Base-by-base conservation (phyloP, 2,888 invertebrate genomes). In the Azorinus chamasolen region DNA sequence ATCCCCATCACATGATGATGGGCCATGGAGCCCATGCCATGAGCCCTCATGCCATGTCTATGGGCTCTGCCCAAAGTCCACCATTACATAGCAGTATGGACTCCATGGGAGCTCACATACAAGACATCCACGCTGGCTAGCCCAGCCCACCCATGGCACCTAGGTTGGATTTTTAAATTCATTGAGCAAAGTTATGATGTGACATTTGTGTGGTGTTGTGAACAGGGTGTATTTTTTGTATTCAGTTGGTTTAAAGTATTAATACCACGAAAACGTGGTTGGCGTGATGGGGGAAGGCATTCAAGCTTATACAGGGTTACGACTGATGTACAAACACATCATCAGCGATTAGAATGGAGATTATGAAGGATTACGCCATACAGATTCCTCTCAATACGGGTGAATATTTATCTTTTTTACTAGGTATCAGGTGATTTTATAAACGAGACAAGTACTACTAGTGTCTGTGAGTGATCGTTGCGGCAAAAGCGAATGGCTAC, bases 1-100 rank as follows among this genome's bases (percentile, higher is more conserved):
- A 94, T 79, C 93, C 93, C 0, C 93, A 93, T 85, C 93, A 93
- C 80, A 93, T 93, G 93, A 94, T 94, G 93, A 93, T 93, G 93
- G 93, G 93, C 32, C 90, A 91, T 77, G 87, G 88, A 51, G 87
- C 88, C 65, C 89, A 90, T 24, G 92, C 91, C 54, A 92, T 92
- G 92, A 93, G 92, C 57, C 93, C 92, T 76, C 90, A 90, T 73
- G 93, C 93, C 57, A 91, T 93, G 88, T 88, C 92, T 10, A 82
- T 91, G 81, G 86, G 86, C 70, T 87, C 90, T n/a, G 91, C 93
- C 43, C 93, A 93, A 83, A 92, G 92, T 63, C 93, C 93, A 18
- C 93, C 93, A n/a, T 87, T 93, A 63, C 92, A 91, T 70, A 88
- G 87, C 73, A 88, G 88, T 74, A 90, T 91, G 89, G 92, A 91